Evolutionary conservation across 1,140 invertebrate genomes (phyloP), one percentile per base, ranked within the genome.

Genomic region (Ceratosolen fusciceps): DNA sequence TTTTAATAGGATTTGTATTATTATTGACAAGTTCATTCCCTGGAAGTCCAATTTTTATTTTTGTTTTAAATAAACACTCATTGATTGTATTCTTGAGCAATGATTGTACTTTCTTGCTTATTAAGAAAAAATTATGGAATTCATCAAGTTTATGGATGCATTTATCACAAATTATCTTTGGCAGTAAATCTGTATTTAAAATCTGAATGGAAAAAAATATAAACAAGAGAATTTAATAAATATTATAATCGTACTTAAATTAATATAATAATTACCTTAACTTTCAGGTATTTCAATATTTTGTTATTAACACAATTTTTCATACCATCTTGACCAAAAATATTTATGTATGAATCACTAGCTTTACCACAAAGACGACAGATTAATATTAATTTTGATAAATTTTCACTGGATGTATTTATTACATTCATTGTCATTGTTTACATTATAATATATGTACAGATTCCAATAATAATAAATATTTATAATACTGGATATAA

Each of bases 151-250:
- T 31, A 43, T 29, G 24, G 5, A 47, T 60, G 14, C 72, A 74
- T 74, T 58, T 43, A 2, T 74, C 10, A 43, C 72, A 74, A 10
- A 60, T 43, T 60, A 74, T 60, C 24, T 74, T 74, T 74, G 72
- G 72, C 24, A 74, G 12, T 47, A 74, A 74, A 16, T 74, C 72
- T 29, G 54, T 43, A 60, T 47, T 74, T 9, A 39, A 74, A 60
- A 74, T 34, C 72, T 74, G 3, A 16, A 26, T 39, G 0, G 19
- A 58, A 12, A 7, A 74, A 60, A 60, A 26, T 10, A 37, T n/a
- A 24, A 73, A 37, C 16, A 56, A 8, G 54, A 47, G 7, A 54
- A 31, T n/a, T 54, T 52, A 12, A 21, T 52, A 4, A 21, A 72
- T 47, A 9, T 54, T 8, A n/a, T 19, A 43, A 14, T 72, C 54